Evolutionary conservation across 2,113 vertebrate genomes (phyloP).

Genomic region (Tretioscincus oriximinensis): DNA sequence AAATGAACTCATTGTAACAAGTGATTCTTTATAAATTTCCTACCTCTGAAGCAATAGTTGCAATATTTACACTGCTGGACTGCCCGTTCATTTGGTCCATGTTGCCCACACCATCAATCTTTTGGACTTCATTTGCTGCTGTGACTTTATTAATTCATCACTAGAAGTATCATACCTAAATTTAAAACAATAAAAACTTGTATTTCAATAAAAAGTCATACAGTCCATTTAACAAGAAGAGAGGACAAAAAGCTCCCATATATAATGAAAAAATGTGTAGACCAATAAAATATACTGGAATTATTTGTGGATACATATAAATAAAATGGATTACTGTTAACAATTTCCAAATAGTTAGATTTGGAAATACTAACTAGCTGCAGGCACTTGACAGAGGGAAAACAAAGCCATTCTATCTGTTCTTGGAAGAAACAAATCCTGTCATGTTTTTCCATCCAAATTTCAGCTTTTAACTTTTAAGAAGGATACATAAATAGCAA

Average conservation of each 20-base stretch:
- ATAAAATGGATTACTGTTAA: background rate
- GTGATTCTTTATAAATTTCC: background rate
- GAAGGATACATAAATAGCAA: no score
- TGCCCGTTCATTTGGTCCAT: slow-evolving; percentile 97
- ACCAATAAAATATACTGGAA: background rate
- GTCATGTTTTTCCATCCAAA: no score
- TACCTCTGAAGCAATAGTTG: slow-evolving; percentile 88
- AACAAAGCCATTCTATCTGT: no score
- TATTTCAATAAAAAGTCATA: background rate
- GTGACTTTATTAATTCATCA: slow-evolving; percentile 73
- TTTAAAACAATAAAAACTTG: slow-evolving; percentile 21
- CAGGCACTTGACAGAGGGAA: no score
- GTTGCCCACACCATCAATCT: slow-evolving; percentile 84
- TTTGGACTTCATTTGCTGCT: slow-evolving; percentile 61
- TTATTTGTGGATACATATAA: background rate
- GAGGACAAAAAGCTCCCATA: background rate
- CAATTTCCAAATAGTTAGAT: no score
- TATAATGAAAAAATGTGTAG: background rate
- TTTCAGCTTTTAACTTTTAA: no score
- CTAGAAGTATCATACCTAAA: slow-evolving; percentile 77
- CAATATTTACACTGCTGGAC: slow-evolving; percentile 75
- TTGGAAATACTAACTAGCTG: background rate
- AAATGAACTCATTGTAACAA: background rate
- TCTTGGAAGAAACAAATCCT: no score
- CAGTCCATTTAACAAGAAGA: background rate